Base-by-base conservation (phyloP, 2,113 vertebrate genomes). In the Antigone vipio region DNA sequence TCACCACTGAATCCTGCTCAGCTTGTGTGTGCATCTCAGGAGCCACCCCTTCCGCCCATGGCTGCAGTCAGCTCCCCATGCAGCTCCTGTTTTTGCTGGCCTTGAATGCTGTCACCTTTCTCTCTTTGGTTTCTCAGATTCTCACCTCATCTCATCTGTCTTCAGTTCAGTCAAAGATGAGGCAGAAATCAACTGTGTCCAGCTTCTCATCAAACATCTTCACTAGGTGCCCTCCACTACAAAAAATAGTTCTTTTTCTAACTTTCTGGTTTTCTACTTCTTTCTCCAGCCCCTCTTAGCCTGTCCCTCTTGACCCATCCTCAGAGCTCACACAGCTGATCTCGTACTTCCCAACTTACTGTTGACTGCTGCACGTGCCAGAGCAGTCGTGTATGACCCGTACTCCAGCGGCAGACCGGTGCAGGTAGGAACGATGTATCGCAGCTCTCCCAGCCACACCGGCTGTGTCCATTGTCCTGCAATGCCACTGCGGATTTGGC, bases 381-480 rank as follows among this genome's bases (percentile, higher is more conserved):
- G 97, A 27, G 97, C 98, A 45, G 98, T 85, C 5, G 91, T 90
- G 96, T 98, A 98, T 1, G 97, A 74, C 62, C 97, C 90, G 2
- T 98, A 91, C 59, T 99, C 98, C 97, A 99, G 95, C 0, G 99
- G 98, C 50, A 99, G 47, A 29, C 98, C 98, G 1, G 98, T 82
- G 89, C 88, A 95, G 49, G 98, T 99, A 11, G 98, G 98, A 9
- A 98, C 1, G 49, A 98, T 95, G 44, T 96, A 97, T 1, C 97
- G 97, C 55, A 98, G 45, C 95, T 99, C 98, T 68, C 96, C 91
- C 60, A 92, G 75, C 94, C 98, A 84, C 72, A 98, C 1, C 0
- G 98, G 97, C 85, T 98, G 98, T 4, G 95, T 89, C 84, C 97
- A 93, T 1, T 97, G 96, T 5, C 95, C 88, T 34, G 84, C 59